phyloP scores from a whole-genome alignment of 2,888 invertebrate species.

The Molorchus minor region DNA sequence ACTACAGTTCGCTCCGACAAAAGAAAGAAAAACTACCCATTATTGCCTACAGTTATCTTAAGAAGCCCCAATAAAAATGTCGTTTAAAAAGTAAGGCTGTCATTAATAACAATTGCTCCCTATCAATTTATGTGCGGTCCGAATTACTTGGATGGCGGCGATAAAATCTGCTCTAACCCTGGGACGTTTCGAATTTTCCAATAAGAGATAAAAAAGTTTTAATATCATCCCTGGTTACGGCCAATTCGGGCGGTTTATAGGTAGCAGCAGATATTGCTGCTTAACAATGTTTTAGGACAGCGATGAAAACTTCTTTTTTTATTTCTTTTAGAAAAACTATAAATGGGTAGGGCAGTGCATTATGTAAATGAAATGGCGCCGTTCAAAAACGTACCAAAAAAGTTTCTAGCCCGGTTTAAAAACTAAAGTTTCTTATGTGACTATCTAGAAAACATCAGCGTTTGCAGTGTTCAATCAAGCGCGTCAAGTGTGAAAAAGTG shows the following conservation, averaged over 20 bases:
- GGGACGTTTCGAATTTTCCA: slow-evolving; percentile 43
- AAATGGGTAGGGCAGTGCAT: background rate
- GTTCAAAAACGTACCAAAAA: too few species aligned
- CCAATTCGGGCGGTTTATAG: slow-evolving; percentile 21
- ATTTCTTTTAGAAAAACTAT: slow-evolving; percentile 8
- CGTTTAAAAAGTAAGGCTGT: slow-evolving; percentile 61
- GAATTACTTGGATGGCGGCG: slow-evolving; percentile 56
- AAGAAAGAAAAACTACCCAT: slow-evolving; percentile 63
- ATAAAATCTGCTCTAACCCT: slow-evolving; percentile 50
- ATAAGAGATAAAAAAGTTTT: slow-evolving; percentile 51
- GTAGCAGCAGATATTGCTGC: slow-evolving; percentile 14
- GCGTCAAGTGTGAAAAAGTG: too few species aligned
- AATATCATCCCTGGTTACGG: slow-evolving; percentile 44
- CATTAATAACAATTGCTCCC: slow-evolving; percentile 61
- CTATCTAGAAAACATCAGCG: too few species aligned
- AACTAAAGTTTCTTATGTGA: too few species aligned
- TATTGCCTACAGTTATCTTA: slow-evolving; percentile 65
- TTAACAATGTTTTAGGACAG: slow-evolving; percentile 6
- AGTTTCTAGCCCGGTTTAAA: too few species aligned
- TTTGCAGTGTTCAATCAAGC: too few species aligned
- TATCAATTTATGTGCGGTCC: slow-evolving; percentile 60
- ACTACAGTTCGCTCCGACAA: slow-evolving; percentile 58
- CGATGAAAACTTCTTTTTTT: slow-evolving; percentile 19
- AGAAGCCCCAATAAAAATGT: slow-evolving; percentile 63
- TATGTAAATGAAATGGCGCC: background rate